These are phyloP conservation scores for Camptogramma bilineatum DNA, from an alignment of 2,888 invertebrate species.

Conservation along the genomic window DNA sequence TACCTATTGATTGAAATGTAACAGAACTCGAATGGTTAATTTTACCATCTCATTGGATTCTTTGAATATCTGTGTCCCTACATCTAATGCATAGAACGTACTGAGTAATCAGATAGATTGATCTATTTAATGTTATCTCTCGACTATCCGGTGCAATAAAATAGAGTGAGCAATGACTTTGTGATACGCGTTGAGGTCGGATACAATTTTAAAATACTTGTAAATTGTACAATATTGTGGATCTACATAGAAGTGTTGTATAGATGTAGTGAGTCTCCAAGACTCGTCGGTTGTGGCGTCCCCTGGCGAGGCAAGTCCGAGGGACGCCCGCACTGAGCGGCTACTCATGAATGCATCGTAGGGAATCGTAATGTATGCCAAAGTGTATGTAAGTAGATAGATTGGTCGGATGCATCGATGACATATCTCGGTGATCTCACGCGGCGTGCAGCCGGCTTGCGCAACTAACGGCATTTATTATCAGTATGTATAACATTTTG, in stretches of 20 bases:
- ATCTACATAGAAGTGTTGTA: slow-evolving; percentile 32
- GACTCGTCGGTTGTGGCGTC: slow-evolving; percentile 18
- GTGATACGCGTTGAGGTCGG: slow-evolving; percentile 37
- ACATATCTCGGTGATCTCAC: slow-evolving; percentile 23
- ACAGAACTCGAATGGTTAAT: neutral
- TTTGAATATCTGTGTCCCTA: slow-evolving; percentile 5
- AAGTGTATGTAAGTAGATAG: slow-evolving; percentile 17
- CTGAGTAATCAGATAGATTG: slow-evolving; percentile 13
- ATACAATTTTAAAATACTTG: slow-evolving; percentile 37
- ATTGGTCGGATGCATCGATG: slow-evolving; percentile 17
- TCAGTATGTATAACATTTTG: slow-evolving; percentile 35
- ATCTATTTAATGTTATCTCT: slow-evolving; percentile 23
- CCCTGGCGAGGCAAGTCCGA: too few species aligned
- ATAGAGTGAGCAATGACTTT: slow-evolving; percentile 35
- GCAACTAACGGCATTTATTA: slow-evolving; percentile 50
- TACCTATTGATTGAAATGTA: neutral
- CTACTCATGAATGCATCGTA: slow-evolving; percentile 22
- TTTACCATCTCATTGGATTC: slow-evolving; percentile 4
- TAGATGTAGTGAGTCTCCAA: slow-evolving; percentile 36
- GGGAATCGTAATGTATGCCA: slow-evolving; percentile 12
- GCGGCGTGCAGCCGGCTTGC: slow-evolving; percentile 23
- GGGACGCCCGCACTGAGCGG: slow-evolving; percentile 2
- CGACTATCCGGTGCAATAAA: slow-evolving; percentile 32
- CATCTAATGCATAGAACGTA: slow-evolving; percentile 8
- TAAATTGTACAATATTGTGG: slow-evolving; percentile 38